Evolutionary conservation across 2,888 invertebrate genomes (phyloP).

Genomic region (Sarcophaga variegata): DNA sequence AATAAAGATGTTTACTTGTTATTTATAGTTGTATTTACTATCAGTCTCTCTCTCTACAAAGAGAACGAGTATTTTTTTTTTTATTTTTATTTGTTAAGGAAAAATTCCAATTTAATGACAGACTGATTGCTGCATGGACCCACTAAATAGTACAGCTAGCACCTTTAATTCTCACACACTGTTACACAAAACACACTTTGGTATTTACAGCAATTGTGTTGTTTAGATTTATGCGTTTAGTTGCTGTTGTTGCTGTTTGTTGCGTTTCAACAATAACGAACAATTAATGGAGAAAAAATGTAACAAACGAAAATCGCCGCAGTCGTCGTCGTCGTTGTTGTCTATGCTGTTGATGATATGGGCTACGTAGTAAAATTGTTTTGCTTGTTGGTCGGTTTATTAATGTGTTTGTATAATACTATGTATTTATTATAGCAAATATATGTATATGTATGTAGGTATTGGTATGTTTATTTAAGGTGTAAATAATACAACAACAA

Average conservation of each 20-base stretch:
- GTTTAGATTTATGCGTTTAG: neutral
- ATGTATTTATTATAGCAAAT: neutral
- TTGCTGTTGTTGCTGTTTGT: neutral
- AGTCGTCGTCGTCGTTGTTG: neutral
- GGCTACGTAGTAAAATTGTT: conserved; percentile 10
- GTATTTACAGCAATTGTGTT: neutral
- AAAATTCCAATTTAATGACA: conserved; percentile 33
- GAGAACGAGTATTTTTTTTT: too few relatives aligned
- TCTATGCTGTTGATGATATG: neutral
- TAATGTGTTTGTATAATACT: neutral
- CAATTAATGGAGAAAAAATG: conserved; percentile 25
- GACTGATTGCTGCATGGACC: neutral
- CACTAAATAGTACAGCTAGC: neutral
- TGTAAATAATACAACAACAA: conserved; percentile 38
- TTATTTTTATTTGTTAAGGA: conserved; percentile 22
- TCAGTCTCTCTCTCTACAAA: neutral
- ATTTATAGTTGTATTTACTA: too few relatives aligned
- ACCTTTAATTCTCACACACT: conserved; percentile 9
- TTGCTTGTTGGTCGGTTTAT: conserved; percentile 17
- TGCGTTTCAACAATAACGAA: conserved; percentile 20
- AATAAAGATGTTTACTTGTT: neutral
- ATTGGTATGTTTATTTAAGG: neutral
- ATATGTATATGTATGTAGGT: neutral
- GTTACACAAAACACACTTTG: neutral
- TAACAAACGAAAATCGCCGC: neutral